A percentile compares a stretch with the other conserved stretches of the same genome.
Conservation (phyloP, 2,797 vertebrate genomes). For the Antrozous pallidus region DNA sequence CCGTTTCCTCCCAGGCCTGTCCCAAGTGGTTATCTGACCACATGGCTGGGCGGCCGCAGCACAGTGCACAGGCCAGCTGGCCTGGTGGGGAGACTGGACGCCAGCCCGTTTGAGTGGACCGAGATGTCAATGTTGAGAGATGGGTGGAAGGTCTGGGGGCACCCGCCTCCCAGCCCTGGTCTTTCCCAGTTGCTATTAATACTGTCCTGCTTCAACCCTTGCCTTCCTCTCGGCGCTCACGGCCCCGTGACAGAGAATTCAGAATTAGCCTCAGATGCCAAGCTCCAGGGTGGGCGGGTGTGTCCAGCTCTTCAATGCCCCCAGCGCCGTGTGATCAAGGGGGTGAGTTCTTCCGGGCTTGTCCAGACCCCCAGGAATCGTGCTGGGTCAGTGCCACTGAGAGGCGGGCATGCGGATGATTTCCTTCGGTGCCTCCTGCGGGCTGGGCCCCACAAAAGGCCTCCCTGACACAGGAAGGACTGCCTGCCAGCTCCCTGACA, state of each 20-base stretch:
- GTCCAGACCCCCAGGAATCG: neutral
- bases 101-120: neutral
- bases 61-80: neutral
- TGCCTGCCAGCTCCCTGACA: fast-evolving
- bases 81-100: neutral
- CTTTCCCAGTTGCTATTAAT: neutral
- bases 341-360: constrained; percentile 48
- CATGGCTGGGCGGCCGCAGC: fast-evolving
- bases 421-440: neutral
- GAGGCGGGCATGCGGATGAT: neutral
- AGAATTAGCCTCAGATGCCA: neutral
- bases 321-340: neutral
- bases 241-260: neutral
- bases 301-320: neutral
- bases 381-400: neutral
- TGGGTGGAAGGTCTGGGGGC: fast-evolving
- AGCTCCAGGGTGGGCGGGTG: too few species aligned
- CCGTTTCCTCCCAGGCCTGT: neutral
- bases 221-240: neutral
- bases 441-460: neutral
- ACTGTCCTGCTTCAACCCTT: neutral
- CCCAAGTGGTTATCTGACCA: neutral
- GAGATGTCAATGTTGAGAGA: neutral
- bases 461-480: neutral
- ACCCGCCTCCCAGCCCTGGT: fast-evolving